Evolutionary conservation across 64 coral and sea anemone species (phyloP), one percentile per base, ranked within the genome.

Genomic region (Montipora efflorescens): DNA sequence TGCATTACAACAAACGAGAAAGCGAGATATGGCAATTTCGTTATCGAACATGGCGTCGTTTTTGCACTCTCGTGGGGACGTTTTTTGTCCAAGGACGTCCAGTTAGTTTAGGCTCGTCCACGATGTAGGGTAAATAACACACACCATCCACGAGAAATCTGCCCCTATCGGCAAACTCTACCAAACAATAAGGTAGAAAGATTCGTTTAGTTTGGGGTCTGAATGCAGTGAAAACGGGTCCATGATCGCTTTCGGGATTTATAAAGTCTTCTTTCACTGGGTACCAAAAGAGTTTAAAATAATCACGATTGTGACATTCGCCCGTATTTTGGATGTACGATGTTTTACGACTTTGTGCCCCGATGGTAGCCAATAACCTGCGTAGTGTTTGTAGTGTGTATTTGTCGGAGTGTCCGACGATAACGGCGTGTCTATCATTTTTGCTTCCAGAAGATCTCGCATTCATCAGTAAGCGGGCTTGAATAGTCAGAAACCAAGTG

Each of bases 241-340:
- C 74, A 8, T 76, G 74, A 45, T 76, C 74, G 4, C 4, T 44
- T 8, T 14, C 4, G 2, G 74, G 74, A 36, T 76, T 23, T 3
- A 76, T 10, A 36, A 36, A 76, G 7, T 45, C 74, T 45, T 46
- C 28, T 3, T 7, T 2, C 8, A 45, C 74, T 6, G 74, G 74
- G 46, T 76, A 76, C 74, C 74, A 76, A 10, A 76, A 76, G 5
- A 76, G 74, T 46, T 44, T 76, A 13, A 45, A 76, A 10, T 45
- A 76, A 9, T 7, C 4, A 9, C 74, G 74, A 7, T 28, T 28
- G 74, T 9, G 46, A 28, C 36, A 46, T 46, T 43, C 28, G 8
- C 23, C 74, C 1, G 74, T 2, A 46, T 76, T 76, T 47, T 79
- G 77, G 20, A 79, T 79, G 77, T 79, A 79, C 49, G 77, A 79